These are phyloP conservation scores for Cyclophora albipunctata DNA, from an alignment of 2,888 invertebrate genomes.

Conservation along the genomic window DNA sequence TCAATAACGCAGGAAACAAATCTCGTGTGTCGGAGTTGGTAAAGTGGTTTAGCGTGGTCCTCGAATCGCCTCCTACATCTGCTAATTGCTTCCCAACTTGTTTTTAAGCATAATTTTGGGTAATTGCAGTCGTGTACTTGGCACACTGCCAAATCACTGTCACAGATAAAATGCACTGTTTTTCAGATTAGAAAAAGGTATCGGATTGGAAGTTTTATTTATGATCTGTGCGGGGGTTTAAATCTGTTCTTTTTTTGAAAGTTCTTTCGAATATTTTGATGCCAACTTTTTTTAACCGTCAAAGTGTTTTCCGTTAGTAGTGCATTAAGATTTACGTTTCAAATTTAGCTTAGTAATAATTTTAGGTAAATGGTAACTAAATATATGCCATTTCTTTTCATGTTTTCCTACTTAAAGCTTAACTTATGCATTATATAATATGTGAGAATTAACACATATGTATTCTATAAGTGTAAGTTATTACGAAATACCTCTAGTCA, in stretches of 20 bases:
- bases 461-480: too few relatives aligned
- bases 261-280: too few relatives aligned
- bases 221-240: slow-evolving; percentile 18
- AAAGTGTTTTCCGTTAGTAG: too few relatives aligned
- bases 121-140: slow-evolving; percentile 65
- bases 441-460: too few relatives aligned
- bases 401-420: too few relatives aligned
- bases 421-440: too few relatives aligned
- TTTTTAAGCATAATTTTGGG: slow-evolving; percentile 70
- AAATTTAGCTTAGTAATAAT: too few relatives aligned
- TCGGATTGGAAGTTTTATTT: slow-evolving; percentile 26
- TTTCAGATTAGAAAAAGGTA: slow-evolving; percentile 29
- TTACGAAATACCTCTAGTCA: too few relatives aligned
- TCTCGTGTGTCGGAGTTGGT: slow-evolving; percentile 37
- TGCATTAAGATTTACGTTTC: too few relatives aligned
- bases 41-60: slow-evolving; percentile 47
- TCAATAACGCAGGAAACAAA: slow-evolving; percentile 35
- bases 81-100: slow-evolving; percentile 69
- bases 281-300: too few relatives aligned
- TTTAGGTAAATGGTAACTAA: too few relatives aligned
- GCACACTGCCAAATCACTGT: slow-evolving; percentile 49
- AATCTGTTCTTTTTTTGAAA: slow-evolving; percentile 1
- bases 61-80: slow-evolving; percentile 63
- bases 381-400: too few relatives aligned
- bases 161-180: slow-evolving; percentile 44